Evolutionary conservation across 2,113 vertebrate species (phyloP).

Genomic region (Acinonyx jubatus): DNA sequence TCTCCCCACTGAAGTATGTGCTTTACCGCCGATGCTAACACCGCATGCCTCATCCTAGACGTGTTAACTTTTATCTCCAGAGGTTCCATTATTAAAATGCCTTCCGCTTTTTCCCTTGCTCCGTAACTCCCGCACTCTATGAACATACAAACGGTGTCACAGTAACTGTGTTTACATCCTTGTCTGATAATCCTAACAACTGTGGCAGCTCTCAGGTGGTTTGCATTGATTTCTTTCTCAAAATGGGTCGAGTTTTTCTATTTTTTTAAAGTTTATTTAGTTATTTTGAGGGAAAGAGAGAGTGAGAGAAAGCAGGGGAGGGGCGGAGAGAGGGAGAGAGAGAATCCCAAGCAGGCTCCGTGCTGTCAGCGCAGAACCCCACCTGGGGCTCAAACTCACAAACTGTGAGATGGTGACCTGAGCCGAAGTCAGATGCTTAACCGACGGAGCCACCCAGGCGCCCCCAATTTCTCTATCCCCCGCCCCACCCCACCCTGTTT

Average conservation of each 20-base stretch:
- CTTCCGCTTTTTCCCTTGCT: background rate
- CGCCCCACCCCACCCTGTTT: background rate
- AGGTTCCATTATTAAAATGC: background rate
- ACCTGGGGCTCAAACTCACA: too few relatives aligned
- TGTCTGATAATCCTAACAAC: background rate
- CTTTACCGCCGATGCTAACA: background rate
- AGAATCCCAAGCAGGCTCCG: too few relatives aligned
- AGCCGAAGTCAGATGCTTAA: too few relatives aligned
- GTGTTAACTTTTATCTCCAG: background rate
- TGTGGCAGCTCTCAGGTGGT: background rate
- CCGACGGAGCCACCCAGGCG: too few relatives aligned
- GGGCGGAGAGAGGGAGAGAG: too few relatives aligned
- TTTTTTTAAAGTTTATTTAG: background rate
- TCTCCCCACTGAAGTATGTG: background rate
- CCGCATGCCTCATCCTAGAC: background rate
- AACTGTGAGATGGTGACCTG: too few relatives aligned
- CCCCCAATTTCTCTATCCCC: too few relatives aligned
- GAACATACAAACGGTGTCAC: background rate
- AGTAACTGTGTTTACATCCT: background rate
- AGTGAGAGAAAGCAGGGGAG: too few relatives aligned
- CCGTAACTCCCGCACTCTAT: background rate
- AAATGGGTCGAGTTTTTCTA: background rate
- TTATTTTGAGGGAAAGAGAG: too few relatives aligned
- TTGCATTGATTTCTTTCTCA: background rate
- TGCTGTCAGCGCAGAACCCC: too few relatives aligned